Evolutionary conservation across 2,888 invertebrate genomes (phyloP), one percentile per base, ranked within the genome.

Genomic region (Hirtodrosophila cameraria): DNA sequence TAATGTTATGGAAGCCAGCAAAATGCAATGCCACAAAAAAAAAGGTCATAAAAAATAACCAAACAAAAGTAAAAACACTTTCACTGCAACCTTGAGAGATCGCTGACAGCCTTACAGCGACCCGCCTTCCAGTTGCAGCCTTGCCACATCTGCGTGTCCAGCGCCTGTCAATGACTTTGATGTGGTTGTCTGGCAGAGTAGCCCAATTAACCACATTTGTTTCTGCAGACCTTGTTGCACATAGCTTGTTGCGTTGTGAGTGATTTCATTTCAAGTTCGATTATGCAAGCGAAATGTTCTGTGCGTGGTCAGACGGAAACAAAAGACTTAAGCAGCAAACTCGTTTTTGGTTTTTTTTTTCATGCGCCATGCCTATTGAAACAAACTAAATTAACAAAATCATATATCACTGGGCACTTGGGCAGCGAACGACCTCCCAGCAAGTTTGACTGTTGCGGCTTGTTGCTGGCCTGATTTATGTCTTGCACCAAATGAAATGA

Each of bases 401-500:
- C 86, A 80, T 80, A 80, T 80, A 80, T 86, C 80, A 86, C 76
- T 50, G 59, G 57, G 46, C 41, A 61, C 53, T 75, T 73, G 74
- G 58, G 50, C 77, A 45, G 52, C 49, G n/a, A 23, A 16, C 82
- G 80, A 79, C 86, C 83, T 75, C 86, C 83, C 80, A 86, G 80
- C 58, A 60, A 64, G 83, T 16, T n/a, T 52, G 58, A 49, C 55
- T 30, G 43, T 48, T 61, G 55, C 46, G 27, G 80, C 87, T 82
- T 78, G 82, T 82, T 82, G 87, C 59, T 68, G 85, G 60, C 78
- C 75, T 82, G 82, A 82, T 82, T 82, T 82, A 82, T 86, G 82
- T 78, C 64, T 79, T 86, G 87, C 82, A 78, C 78, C 85, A 86
- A 84, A 81, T 86, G 85, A 82, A 82, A 82, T 86, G 85, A 84